phyloP scores from a whole-genome alignment of 2,888 invertebrate genomes.

The Caenorhabditis becei region DNA sequence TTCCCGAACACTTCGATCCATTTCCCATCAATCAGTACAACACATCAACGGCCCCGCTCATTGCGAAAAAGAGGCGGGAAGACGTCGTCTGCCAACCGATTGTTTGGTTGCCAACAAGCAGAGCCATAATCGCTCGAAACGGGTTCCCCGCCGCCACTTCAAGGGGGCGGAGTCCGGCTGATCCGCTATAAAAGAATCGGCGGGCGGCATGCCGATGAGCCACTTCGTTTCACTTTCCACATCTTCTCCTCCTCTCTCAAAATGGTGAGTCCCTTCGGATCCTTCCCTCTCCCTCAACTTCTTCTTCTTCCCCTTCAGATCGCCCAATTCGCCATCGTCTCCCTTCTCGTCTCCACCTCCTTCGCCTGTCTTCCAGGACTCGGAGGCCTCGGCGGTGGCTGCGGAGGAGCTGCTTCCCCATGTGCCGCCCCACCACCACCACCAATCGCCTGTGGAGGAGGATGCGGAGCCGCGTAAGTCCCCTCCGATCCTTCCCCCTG shows the following conservation, averaged over 20 bases:
- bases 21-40: neutral
- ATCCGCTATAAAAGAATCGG: constrained; percentile 52
- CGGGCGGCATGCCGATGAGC: constrained; percentile 50
- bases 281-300: neutral
- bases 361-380: constrained; percentile 61
- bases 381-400: constrained; percentile 57
- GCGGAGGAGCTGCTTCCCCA: constrained; percentile 57
- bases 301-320: constrained; percentile 15
- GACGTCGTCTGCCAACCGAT: constrained; percentile 27
- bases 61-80: neutral
- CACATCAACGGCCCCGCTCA: neutral
- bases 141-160: constrained; percentile 23
- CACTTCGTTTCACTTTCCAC: constrained; percentile 22
- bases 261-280: constrained; percentile 39
- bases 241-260: constrained; percentile 3
- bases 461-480: constrained; percentile 60
- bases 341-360: constrained; percentile 45
- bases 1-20: no score
- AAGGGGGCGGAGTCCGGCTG: constrained; percentile 18
- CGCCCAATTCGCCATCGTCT: constrained; percentile 36
- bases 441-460: constrained; percentile 57
- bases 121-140: constrained; percentile 44
- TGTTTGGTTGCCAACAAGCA: constrained; percentile 35
- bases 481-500: neutral
- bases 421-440: constrained; percentile 60